Conservation (phyloP, 1,140 invertebrate species). For the Latrodectus geometricus region DNA sequence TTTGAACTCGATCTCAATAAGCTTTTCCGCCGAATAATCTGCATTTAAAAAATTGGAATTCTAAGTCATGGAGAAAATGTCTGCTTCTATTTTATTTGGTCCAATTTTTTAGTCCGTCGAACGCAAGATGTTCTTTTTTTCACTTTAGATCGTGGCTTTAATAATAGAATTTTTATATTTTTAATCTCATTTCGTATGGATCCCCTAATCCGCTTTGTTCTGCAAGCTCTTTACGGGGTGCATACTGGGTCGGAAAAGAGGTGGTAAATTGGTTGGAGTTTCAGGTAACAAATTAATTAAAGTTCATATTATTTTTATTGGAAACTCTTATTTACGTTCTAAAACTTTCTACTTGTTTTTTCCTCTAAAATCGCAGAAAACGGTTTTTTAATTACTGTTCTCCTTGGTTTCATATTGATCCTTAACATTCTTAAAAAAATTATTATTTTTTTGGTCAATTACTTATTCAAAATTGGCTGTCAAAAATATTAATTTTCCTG, state of each 20-base stretch:
- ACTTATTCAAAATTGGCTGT: too few species aligned
- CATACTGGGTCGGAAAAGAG: neutral
- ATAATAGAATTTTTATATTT: slow-evolving; percentile 37
- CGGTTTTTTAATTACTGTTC: neutral
- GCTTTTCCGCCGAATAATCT: slow-evolving; percentile 7
- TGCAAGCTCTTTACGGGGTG: neutral
- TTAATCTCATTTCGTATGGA: slow-evolving; percentile 41
- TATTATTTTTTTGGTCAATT: neutral
- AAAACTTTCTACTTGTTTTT: neutral
- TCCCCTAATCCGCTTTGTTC: slow-evolving; percentile 40
- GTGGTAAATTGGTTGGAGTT: slow-evolving; percentile 27
- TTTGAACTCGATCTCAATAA: neutral
- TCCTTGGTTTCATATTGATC: neutral
- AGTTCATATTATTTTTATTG: neutral
- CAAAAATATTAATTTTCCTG: neutral
- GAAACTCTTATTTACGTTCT: neutral
- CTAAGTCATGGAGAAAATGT: slow-evolving; percentile 1
- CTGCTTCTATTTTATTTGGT: neutral
- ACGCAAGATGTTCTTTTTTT: neutral
- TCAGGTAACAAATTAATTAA: slow-evolving; percentile 53
- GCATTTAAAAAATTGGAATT: slow-evolving; percentile 37
- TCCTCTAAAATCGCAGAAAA: neutral
- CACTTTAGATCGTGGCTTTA: neutral
- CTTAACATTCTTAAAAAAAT: neutral
- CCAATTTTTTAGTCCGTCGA: neutral